Evolutionary conservation across 2,113 vertebrate genomes (phyloP).

Genomic region (Takifugu flavidus): DNA sequence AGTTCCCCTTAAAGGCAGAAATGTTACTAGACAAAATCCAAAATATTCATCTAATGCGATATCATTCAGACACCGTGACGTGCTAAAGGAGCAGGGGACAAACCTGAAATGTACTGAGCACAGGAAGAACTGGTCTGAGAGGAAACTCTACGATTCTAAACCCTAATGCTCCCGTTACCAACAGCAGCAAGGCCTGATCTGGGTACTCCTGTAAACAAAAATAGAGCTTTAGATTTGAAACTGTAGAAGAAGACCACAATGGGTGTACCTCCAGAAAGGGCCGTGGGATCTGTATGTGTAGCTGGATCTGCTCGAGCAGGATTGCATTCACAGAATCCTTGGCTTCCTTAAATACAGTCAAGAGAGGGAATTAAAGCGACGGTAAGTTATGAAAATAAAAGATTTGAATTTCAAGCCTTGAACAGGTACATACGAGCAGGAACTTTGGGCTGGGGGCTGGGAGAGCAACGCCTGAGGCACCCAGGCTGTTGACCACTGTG

Average conservation of each 20-base stretch:
- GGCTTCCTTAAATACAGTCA: constrained; percentile 35
- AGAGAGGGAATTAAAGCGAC: neutral
- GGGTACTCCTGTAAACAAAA: constrained; percentile 58
- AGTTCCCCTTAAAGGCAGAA: constrained; percentile 33
- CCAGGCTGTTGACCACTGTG: constrained; percentile 20
- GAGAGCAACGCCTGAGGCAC: neutral
- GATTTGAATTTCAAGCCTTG: neutral
- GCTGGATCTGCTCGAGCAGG: constrained; percentile 1
- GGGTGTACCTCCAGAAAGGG: constrained; percentile 38
- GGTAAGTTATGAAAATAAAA: neutral
- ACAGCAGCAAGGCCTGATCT: constrained; percentile 68
- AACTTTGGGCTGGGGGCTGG: constrained; percentile 36
- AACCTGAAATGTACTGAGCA: constrained; percentile 60
- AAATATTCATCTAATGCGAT: neutral
- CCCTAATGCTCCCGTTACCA: constrained; percentile 63
- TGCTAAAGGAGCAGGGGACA: neutral
- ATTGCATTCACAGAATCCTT: constrained; percentile 11
- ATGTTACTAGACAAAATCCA: neutral
- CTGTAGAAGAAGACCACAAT: neutral
- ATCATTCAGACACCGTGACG: neutral
- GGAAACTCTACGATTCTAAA: constrained; percentile 24
- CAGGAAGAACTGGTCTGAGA: constrained; percentile 41
- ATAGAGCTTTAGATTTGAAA: neutral
- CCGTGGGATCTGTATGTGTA: constrained; percentile 35
- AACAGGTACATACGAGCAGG: constrained; percentile 34